Conservation (phyloP, 2,888 invertebrate species). For the Patella caerulea region DNA sequence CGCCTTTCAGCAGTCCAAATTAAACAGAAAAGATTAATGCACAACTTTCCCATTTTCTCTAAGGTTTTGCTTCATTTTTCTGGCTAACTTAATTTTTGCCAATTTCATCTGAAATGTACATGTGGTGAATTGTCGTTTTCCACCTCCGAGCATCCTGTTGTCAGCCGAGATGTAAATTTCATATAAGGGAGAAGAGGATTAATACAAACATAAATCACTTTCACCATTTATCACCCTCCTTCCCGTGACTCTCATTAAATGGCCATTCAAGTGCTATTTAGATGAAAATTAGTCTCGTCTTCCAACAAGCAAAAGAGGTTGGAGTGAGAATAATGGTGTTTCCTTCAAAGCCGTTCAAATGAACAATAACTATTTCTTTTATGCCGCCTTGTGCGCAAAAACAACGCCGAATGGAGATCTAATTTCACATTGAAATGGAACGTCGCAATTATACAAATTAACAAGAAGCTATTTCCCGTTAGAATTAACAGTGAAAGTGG, state of each 20-base stretch:
- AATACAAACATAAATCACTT: constrained; percentile 42
- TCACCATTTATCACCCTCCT: constrained; percentile 40
- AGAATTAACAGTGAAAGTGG: background rate
- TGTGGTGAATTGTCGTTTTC: constrained; percentile 2
- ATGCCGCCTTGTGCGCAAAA: background rate
- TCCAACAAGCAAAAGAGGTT: constrained; percentile 30
- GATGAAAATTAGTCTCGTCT: constrained; percentile 39
- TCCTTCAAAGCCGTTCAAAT: constrained; percentile 23
- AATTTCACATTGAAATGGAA: background rate
- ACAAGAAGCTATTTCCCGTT: background rate
- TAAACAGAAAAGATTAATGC: constrained; percentile 10
- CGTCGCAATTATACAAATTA: constrained; percentile 15
- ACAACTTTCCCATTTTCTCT: constrained; percentile 2
- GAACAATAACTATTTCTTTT: constrained; percentile 19
- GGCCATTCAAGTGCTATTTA: constrained; percentile 44
- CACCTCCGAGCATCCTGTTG: background rate
- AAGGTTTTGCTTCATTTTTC: background rate
- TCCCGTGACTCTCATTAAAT: constrained; percentile 41
- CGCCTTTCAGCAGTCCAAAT: constrained; percentile 1
- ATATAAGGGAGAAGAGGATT: constrained; percentile 34
- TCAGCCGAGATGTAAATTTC: constrained; percentile 32
- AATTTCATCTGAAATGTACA: constrained; percentile 7
- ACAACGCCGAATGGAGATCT: background rate
- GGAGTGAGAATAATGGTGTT: constrained; percentile 17
- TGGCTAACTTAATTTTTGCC: constrained; percentile 8